Evolutionary conservation across 2,113 vertebrate species (phyloP).

Genomic region (Setophaga petechia): DNA sequence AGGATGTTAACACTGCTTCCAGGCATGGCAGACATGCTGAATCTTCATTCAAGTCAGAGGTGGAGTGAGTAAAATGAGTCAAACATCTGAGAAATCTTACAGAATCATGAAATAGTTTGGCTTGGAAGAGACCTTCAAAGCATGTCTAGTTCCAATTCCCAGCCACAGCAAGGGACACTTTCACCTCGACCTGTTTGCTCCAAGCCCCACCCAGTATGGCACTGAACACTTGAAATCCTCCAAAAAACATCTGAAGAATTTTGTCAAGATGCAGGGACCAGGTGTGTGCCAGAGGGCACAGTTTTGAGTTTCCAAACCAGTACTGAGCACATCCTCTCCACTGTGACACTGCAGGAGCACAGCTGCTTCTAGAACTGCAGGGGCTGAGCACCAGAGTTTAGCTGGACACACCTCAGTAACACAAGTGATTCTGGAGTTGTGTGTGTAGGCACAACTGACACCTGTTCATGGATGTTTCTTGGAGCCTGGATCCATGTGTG

Average conservation of each 20-base stretch:
- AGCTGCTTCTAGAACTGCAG: too few relatives aligned
- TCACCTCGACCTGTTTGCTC: neutral
- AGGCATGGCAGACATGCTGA: neutral
- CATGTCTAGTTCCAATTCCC: neutral
- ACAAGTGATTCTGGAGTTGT: fast-evolving
- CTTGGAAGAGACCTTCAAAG: neutral
- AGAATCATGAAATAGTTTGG: neutral
- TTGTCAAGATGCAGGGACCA: neutral
- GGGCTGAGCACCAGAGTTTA: fast-evolving
- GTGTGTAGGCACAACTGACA: neutral
- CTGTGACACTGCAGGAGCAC: fast-evolving
- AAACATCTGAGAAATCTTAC: neutral
- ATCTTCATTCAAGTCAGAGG: neutral
- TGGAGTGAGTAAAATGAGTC: neutral
- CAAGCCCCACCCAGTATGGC: neutral
- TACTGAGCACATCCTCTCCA: neutral
- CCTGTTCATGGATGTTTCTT: neutral
- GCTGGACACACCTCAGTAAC: neutral
- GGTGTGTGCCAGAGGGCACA: neutral
- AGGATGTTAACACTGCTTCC: neutral
- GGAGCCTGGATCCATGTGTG: neutral
- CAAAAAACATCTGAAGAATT: neutral
- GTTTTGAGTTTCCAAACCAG: neutral
- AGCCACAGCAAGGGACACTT: neutral
- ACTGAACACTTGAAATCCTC: neutral